phyloP scores from a whole-genome alignment of 30 jellyfish, hydroid and myxozoan species.

The Morbakka virulenta region DNA sequence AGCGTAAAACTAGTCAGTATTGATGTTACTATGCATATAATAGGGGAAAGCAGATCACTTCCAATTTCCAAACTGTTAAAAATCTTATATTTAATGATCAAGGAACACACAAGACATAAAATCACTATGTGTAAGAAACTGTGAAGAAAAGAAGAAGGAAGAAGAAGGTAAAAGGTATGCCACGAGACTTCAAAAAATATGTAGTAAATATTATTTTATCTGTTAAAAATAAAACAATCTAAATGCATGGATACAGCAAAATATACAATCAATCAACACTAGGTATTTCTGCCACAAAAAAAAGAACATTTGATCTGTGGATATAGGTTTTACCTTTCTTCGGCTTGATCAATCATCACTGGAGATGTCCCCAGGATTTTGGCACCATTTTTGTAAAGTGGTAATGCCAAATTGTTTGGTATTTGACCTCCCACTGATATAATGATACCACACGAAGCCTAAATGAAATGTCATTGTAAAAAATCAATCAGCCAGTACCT shows the following conservation, averaged over 20 bases:
- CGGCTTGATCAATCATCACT: constrained; percentile 66
- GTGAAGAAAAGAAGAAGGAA: neutral
- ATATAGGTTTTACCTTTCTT: constrained; percentile 59
- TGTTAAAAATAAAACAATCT: neutral
- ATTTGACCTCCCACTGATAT: constrained; percentile 73
- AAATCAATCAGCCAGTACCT: too few relatives aligned
- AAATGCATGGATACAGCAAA: too few relatives aligned
- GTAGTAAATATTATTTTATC: neutral
- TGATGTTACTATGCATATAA: too few relatives aligned
- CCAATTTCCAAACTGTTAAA: too few relatives aligned
- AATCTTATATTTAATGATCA: too few relatives aligned
- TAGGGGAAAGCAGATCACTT: too few relatives aligned
- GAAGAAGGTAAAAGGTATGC: neutral
- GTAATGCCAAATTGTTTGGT: constrained; percentile 61
- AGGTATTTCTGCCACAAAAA: too few relatives aligned
- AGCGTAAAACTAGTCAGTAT: too few relatives aligned
- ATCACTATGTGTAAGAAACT: too few relatives aligned
- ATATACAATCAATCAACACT: too few relatives aligned
- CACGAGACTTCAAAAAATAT: neutral
- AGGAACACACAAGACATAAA: too few relatives aligned
- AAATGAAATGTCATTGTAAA: neutral
- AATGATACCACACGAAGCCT: constrained; percentile 57
- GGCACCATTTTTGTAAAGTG: constrained; percentile 46
- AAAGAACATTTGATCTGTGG: too few relatives aligned
- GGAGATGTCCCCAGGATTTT: constrained; percentile 74